Evolutionary conservation across 2,113 vertebrate genomes (phyloP), one percentile per base, ranked within the genome.

Genomic region (Motacilla alba): DNA sequence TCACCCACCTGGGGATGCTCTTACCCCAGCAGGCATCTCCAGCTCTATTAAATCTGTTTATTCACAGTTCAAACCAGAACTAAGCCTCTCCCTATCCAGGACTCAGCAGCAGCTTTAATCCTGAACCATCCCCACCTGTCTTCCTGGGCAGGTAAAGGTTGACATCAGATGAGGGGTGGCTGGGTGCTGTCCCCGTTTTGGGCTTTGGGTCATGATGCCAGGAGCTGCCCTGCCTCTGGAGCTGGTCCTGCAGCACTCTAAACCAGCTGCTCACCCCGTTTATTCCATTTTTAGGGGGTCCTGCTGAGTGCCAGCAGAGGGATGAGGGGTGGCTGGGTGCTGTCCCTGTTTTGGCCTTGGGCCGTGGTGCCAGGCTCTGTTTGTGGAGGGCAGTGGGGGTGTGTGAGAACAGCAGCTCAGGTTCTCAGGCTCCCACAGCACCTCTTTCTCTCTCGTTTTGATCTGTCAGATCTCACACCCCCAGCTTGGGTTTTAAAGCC

Each of bases 381-480:
- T 94, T 56, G 20, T 2, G 46, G 85, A 18, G 33, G 3, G 13
- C 80, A 72, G 15, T 1, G 59, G 56, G 67, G 23, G 56, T 56
- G 82, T 90, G 90, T 95, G 96, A 78, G 89, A 92, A 28, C 76
- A 67, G 73, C 72, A 83, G 68, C 66, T 82, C 11, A 44, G 49
- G 76, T 92, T 87, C 96, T 78, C 95, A 95, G 92, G 90, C 80
- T 82, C 90, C 64, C 86, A 53, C 21, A n/a, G 74, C 58, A 46
- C 55, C 64, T 88, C 52, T 62, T 80, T 60, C 30, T 55, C 67
- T 86, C 88, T 94, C 85, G 5, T 92, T 95, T 64, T 82, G 90
- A 92, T 86, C 76, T 94, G 92, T 94, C 92, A 93, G 95, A 87
- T 96, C 90, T 96, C 94, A 87, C 95, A 81, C 90, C 83, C n/a